Evolutionary conservation across 2,113 vertebrate genomes (phyloP), one percentile per base, ranked within the genome.

Genomic region (Coreoperca whiteheadi): DNA sequence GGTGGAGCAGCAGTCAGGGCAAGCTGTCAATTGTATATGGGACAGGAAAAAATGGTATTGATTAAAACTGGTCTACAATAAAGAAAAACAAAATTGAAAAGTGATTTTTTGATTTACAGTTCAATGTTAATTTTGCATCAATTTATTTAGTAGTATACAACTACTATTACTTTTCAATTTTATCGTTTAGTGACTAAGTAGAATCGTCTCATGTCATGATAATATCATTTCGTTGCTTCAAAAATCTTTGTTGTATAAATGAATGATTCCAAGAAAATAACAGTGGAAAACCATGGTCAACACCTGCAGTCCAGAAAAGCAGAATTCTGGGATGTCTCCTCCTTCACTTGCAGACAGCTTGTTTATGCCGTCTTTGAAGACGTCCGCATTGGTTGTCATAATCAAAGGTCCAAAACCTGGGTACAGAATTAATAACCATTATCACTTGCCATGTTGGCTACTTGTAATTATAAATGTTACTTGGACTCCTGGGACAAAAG

Each of bases 271-370:
- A 65, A 43, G 14, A 81, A 32, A 59, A 53, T 4, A 63, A 64
- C 0, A 56, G 53, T 25, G 0, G n/a, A 11, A 61, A 39, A 51
- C 14, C 32, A 16, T 5, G 56, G 23, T 53, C 41, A 43, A 43
- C 57, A 95, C 93, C 91, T 88, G 91, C 6, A 95, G 89, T 70
- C 89, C 94, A 71, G 94, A 95, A 48, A 96, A 83, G 48, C 81
- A 70, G 84, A 92, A 9, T 72, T 95, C 94, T 64, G 92, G 92
- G 4, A 8, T 5, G 63, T 95, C 94, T 77, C 94, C 94, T 70
- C 94, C 94, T 68, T 72, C 94, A 2, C 0, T 0, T 2, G 93
- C 87, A 66, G 30, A 12, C 39, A 95, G 82, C 0, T 30, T 74
- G 30, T 88, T 87, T 41, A 96, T 89, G 1, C 4, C n/a, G 1